Conservation (phyloP, 2,888 invertebrate species). For the Aplocera efformata region DNA sequence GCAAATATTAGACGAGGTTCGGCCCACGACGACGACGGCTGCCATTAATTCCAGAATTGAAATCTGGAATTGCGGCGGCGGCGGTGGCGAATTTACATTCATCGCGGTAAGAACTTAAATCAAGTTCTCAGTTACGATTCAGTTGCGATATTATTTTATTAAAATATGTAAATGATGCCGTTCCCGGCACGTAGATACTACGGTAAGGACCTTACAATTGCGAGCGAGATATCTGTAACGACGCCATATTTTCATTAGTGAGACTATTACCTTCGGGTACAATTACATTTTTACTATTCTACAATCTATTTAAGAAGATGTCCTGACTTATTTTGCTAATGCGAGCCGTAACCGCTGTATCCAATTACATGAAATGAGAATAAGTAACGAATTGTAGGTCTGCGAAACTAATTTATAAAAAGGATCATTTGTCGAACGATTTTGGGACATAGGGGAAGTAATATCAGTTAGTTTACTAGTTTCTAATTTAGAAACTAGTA, state of each 20-base stretch:
- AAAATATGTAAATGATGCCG: slow-evolving; percentile 78
- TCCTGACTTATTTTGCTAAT: background rate
- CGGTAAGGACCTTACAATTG: slow-evolving; percentile 70
- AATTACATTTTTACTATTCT: slow-evolving; percentile 53
- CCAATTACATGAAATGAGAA: too few species aligned
- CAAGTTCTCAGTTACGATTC: slow-evolving; percentile 80
- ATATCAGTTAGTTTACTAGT: too few species aligned
- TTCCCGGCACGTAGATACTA: slow-evolving; percentile 65
- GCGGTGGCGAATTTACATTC: slow-evolving; percentile 78
- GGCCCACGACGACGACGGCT: slow-evolving; percentile 63
- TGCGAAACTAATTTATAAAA: too few species aligned
- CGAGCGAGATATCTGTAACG: slow-evolving; percentile 68
- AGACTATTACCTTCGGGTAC: slow-evolving; percentile 54
- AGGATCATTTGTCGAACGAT: too few species aligned
- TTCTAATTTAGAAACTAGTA: too few species aligned
- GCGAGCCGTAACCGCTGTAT: background rate
- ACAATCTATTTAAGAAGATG: slow-evolving; percentile 25
- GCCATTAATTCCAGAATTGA: slow-evolving; percentile 80
- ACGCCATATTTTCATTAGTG: slow-evolving; percentile 74
- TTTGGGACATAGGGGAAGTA: too few species aligned
- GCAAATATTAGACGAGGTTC: slow-evolving; percentile 76
- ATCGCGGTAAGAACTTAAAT: slow-evolving; percentile 81
- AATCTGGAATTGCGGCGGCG: slow-evolving; percentile 77
- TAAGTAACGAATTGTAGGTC: too few species aligned
- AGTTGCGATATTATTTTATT: slow-evolving; percentile 81